Conservation (phyloP, 2,888 invertebrate species). For the Saturnia japonica region DNA sequence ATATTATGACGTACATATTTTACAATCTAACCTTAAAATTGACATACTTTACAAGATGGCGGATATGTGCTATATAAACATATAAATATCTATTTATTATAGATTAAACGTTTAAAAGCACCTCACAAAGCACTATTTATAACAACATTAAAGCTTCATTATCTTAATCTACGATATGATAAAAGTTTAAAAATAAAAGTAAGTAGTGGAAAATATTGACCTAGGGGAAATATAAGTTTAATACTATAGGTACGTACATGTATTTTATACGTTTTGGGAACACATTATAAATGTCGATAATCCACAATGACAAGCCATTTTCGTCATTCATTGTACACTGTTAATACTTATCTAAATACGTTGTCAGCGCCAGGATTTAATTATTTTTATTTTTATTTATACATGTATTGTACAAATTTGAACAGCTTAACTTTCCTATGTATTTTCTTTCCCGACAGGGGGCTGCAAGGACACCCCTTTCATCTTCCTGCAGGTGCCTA, state of each 20-base stretch:
- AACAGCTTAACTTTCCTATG: too few relatives aligned
- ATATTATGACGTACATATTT: background rate
- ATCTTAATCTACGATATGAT: background rate
- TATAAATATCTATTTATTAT: background rate
- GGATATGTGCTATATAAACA: background rate
- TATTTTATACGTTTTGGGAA: background rate
- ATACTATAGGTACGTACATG: background rate
- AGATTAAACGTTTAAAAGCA: background rate
- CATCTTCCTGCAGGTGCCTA: too few relatives aligned
- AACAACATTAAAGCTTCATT: constrained; percentile 2
- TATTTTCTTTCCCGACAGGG: too few relatives aligned
- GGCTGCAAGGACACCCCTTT: too few relatives aligned
- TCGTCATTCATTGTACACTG: background rate
- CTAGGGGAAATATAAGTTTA: background rate
- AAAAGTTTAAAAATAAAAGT: background rate
- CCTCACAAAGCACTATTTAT: background rate
- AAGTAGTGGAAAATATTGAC: background rate
- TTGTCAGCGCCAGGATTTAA: too few relatives aligned
- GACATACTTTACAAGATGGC: constrained; percentile 5
- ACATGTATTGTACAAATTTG: too few relatives aligned
- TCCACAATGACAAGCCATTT: too few relatives aligned
- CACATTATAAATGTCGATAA: background rate
- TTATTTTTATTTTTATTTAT: too few relatives aligned
- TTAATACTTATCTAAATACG: too few relatives aligned
- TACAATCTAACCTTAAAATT: background rate